Evolutionary conservation across 2,797 vertebrate genomes (phyloP).

Genomic region (Amniataba percoides): DNA sequence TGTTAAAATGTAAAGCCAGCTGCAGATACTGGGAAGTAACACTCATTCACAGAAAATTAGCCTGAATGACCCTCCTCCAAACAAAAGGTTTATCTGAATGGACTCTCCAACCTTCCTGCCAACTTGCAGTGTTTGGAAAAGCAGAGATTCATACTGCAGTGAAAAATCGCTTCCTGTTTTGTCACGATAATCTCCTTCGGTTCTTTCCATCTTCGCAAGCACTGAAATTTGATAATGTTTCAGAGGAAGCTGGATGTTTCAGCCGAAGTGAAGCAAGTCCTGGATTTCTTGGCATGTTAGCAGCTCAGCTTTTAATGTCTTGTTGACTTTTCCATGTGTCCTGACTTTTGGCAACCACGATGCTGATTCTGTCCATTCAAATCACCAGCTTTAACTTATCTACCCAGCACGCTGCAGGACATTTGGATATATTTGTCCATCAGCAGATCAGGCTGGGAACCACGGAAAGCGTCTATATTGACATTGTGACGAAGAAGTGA

Average conservation of each 20-base stretch:
- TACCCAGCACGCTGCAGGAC: constrained; percentile 5
- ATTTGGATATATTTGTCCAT: constrained; percentile 41
- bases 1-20: constrained; percentile 12
- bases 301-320: constrained; percentile 21
- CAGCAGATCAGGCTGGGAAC: constrained; percentile 32
- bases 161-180: constrained; percentile 59
- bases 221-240: constrained; percentile 16
- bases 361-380: constrained; percentile 8
- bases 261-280: neutral
- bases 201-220: neutral
- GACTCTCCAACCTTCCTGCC: constrained; percentile 46
- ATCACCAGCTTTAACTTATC: constrained; percentile 8
- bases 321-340: constrained; percentile 41
- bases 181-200: constrained; percentile 28
- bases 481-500: constrained; percentile 60
- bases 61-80: constrained; percentile 18
- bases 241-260: constrained; percentile 27
- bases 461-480: constrained; percentile 64
- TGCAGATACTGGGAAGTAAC: constrained; percentile 21
- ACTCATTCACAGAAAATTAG: constrained; percentile 26
- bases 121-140: constrained; percentile 30
- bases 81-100: constrained; percentile 52
- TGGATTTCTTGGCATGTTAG: constrained; percentile 7
- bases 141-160: constrained; percentile 12
- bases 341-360: constrained; percentile 9